phyloP scores from a whole-genome alignment of 2,797 vertebrate genomes.

The Tadarida brasiliensis region DNA sequence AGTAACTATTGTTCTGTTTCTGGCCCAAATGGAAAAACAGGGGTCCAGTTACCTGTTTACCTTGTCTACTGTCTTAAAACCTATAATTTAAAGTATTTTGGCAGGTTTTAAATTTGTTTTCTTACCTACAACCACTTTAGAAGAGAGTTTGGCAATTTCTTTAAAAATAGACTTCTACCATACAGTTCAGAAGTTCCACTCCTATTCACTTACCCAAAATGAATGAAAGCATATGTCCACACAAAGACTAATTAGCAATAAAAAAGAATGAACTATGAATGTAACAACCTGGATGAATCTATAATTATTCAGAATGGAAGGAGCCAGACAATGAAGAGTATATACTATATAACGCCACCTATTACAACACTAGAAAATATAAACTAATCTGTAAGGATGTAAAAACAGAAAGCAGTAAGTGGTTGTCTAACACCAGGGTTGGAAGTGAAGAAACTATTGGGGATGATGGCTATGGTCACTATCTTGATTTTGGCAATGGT shows the following conservation, averaged over 20 bases:
- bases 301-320: not conserved
- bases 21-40: not conserved
- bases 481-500: not conserved
- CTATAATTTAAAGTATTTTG: not conserved
- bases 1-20: not conserved
- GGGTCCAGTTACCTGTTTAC: not conserved
- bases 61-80: not conserved
- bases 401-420: not conserved
- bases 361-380: not conserved
- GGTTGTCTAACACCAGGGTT: not conserved
- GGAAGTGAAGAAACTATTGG: not conserved
- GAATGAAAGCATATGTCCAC: not conserved
- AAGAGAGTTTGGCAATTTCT: not conserved
- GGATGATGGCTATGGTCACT: not conserved
- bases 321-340: not conserved
- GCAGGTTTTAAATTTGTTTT: not conserved
- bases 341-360: not conserved
- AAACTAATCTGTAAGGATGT: not conserved
- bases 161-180: not conserved
- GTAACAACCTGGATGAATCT: not conserved
- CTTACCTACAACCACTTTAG: not conserved
- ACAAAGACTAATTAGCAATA: not conserved
- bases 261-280: not conserved
- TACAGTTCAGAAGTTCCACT: not conserved
- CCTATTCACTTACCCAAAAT: not conserved